Evolutionary conservation across 53 echinoderm and acorn worm genomes (phyloP), one percentile per base, ranked within the genome.

Genomic region (Mesocentrotus franciscanus): DNA sequence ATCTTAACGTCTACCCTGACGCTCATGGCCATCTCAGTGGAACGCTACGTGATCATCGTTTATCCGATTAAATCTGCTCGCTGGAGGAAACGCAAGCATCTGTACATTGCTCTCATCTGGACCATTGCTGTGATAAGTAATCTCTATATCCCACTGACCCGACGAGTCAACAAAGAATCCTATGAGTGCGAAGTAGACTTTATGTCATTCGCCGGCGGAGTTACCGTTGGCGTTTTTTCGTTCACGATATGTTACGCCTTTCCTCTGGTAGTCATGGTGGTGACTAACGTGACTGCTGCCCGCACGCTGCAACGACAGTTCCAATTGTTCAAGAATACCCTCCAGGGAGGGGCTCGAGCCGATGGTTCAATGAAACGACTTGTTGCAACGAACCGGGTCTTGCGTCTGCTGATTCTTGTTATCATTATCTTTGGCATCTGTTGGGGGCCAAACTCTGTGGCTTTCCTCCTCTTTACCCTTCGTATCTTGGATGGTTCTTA

Each of bases 371-470:
- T 39, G 36, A 57, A 87, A 8, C 58, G 10, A 5, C 87, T 87
- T 0, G 58, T 87, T 22, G 95, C 94, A 59, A 95, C 95, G 72
- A 90, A 95, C 2, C 95, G 89, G 30, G 76, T 97, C 15, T 91
- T 97, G 70, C 71, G 94, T 16, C 95, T 97, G 95, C 92, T 97
- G 70, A 66, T 97, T 0, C 83, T 96, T 11, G 97, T 97, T 36
- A 95, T 97, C 78, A 84, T 97, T 32, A 96, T 95, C 12, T 97
- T 97, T 70, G 92, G 95, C 56, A 71, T 97, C 24, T 97, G 97
- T 62, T 97, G 97, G 97, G 94, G 92, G 34, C 97, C 97, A 30
- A 95, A 96, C 62, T 92, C 93, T 27, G 30, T 96, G 8, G 87
- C 94, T 24, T 96, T 89, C 85, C 87, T 97, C 17, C 78, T 96